Evolutionary conservation across 2,888 invertebrate genomes (phyloP).

Genomic region (Caenorhabditis sp.): DNA sequence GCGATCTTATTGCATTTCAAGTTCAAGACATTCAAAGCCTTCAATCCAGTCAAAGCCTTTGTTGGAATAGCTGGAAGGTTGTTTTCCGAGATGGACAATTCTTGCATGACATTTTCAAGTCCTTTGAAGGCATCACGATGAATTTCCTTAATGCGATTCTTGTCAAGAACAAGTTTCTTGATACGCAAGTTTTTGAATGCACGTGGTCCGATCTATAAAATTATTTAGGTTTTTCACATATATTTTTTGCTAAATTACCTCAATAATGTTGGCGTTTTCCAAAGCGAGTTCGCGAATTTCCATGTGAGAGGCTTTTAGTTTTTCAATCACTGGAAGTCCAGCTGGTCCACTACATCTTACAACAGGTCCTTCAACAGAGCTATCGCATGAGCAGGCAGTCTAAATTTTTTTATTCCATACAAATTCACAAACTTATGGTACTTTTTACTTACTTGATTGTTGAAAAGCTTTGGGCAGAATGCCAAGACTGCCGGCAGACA

Average conservation of each 20-base stretch:
- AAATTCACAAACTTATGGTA: not conserved
- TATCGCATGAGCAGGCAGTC: slow-evolving; percentile 65
- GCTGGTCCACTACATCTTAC: slow-evolving; percentile 67
- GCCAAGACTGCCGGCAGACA: slow-evolving; percentile 39
- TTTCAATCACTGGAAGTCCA: slow-evolving; percentile 67
- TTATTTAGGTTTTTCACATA: no score
- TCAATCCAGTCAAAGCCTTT: slow-evolving; percentile 54
- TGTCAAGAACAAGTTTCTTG: slow-evolving; percentile 71
- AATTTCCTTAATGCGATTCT: slow-evolving; percentile 69
- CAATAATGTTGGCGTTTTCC: slow-evolving; percentile 70
- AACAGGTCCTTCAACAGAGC: slow-evolving; percentile 70
- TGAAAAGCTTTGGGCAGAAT: slow-evolving; percentile 64
- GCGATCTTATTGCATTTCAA: slow-evolving; percentile 72
- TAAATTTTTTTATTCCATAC: slow-evolving; percentile 23
- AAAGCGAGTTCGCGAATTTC: slow-evolving; percentile 68
- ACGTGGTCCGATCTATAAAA: slow-evolving; percentile 72
- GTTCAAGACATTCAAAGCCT: slow-evolving; percentile 63
- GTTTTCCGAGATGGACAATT: slow-evolving; percentile 80
- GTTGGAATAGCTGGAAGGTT: slow-evolving; percentile 77
- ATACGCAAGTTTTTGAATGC: slow-evolving; percentile 78
- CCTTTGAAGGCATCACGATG: slow-evolving; percentile 75
- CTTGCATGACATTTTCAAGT: slow-evolving; percentile 82
- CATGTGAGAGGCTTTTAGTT: slow-evolving; percentile 62
- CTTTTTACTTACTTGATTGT: slow-evolving; percentile 52
- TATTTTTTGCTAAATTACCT: no score